Base-by-base conservation (phyloP, 1,140 invertebrate genomes). In the Listronotus bonariensis region DNA sequence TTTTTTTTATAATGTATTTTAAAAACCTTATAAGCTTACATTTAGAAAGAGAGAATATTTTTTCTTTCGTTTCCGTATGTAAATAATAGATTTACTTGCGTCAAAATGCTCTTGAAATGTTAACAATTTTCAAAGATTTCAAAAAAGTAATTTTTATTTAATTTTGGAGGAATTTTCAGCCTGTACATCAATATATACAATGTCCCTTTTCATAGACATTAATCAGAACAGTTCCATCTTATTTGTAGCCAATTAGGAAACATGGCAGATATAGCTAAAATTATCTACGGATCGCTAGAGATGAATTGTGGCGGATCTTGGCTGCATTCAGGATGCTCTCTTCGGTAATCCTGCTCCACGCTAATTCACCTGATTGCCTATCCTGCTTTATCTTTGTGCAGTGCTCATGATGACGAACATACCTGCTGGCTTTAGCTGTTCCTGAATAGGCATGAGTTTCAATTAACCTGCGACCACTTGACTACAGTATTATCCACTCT, bases 301-400 rank as follows among this genome's bases (percentile, higher is more conserved):
- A 17, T 69, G 72, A 72, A 74, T 74, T 71, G 70, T 62, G 62
- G 65, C 52, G 42, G 38, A 66, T 70, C 65, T 61, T 54, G 52
- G 69, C 62, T 69, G 68, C 56, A 68, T 71, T 67, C 64, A 63
- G 55, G 69, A 63, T 76, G 75, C 74, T 76, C 75, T 76, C 74
- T 76, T 76, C 67, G 71, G 68, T 75, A 74, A 76, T 75, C 68
- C 73, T 52, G 61, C 60, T 74, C 41, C 42, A 66, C 74, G 69
- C 72, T 74, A 76, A 76, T 76, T 76, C 72, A 70, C 74, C 71
- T 74, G 74, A 76, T 75, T 74, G 72, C 74, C 70, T 69, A 74
- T 74, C 70, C 68, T 56, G 74, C 68, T 76, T 76, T 76, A 76
- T 76, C 75, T 72, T 75, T 75, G 74, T 76, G 75, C 75, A 76